A percentile compares a stretch with the other conserved stretches of the same genome.
Evolutionary conservation across 1,140 invertebrate genomes (phyloP).

Genomic region (Pissodes strobi): DNA sequence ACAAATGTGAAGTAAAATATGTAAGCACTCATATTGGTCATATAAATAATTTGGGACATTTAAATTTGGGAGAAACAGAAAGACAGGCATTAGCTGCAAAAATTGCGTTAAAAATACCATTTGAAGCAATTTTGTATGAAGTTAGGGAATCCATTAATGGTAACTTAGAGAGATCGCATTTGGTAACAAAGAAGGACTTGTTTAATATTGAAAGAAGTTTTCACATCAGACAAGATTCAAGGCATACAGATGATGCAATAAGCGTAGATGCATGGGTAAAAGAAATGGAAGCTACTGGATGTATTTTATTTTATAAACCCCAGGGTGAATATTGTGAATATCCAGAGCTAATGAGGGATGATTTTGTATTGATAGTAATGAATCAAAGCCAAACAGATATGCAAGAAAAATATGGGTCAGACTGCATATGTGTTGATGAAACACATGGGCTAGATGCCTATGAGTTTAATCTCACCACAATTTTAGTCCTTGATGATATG

Average conservation of each 20-base stretch:
- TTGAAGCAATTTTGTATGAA: slow-evolving; percentile 11
- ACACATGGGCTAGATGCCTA: slow-evolving; percentile 30
- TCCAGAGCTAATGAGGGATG: background rate
- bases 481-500: slow-evolving; percentile 23
- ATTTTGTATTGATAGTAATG: slow-evolving; percentile 14
- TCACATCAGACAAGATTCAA: background rate
- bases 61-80: slow-evolving; percentile 3
- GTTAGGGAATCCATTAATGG: background rate
- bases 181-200: slow-evolving; percentile 15
- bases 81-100: background rate
- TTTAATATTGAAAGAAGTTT: slow-evolving; percentile 15
- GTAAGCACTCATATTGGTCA: slow-evolving; percentile 18
- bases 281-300: background rate
- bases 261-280: slow-evolving; percentile 18
- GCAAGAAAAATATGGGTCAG: slow-evolving; percentile 13
- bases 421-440: slow-evolving; percentile 25
- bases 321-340: background rate
- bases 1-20: slow-evolving; percentile 2
- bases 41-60: slow-evolving; percentile 17
- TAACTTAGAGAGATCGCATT: background rate
- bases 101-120: slow-evolving; percentile 16
- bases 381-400: slow-evolving; percentile 2
- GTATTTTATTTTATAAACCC: slow-evolving; percentile 15
- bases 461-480: slow-evolving; percentile 15
- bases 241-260: slow-evolving; percentile 4